These are phyloP conservation scores for Drosophila paramelanica DNA, from an alignment of 2,888 invertebrate genomes.

Conservation along the genomic window DNA sequence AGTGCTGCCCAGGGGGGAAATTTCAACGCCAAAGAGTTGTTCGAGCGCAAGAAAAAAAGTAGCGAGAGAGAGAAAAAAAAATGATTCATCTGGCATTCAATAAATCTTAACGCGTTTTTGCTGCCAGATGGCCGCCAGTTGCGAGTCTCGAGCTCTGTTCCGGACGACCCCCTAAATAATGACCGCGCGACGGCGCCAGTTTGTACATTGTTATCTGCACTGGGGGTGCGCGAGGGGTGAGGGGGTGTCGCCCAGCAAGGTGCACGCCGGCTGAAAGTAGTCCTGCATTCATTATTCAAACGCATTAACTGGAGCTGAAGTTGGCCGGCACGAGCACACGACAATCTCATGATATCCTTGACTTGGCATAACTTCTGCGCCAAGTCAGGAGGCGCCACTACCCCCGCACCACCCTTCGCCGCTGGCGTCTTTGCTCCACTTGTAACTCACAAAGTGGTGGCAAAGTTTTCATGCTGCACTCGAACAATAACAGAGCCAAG, in stretches of 20 bases:
- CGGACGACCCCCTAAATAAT: slow-evolving; percentile 68
- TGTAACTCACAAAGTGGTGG: slow-evolving; percentile 20
- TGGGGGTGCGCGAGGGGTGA: too few species aligned
- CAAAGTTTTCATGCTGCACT: slow-evolving; percentile 63
- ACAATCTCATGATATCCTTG: slow-evolving; percentile 75
- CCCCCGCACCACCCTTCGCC: background rate
- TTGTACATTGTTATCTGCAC: slow-evolving; percentile 77
- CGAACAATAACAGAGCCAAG: slow-evolving; percentile 77
- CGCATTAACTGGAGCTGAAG: slow-evolving; percentile 66
- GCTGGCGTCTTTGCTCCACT: slow-evolving; percentile 10
- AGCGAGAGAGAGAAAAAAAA: slow-evolving; percentile 26
- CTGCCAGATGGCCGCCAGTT: slow-evolving; percentile 54
- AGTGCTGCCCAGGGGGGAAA: background rate
- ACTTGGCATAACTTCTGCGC: slow-evolving; percentile 73
- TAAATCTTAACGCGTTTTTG: slow-evolving; percentile 69
- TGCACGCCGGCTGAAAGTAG: slow-evolving; percentile 34
- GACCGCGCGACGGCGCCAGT: slow-evolving; percentile 69
- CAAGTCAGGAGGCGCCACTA: slow-evolving; percentile 24
- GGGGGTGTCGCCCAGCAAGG: slow-evolving; percentile 39
- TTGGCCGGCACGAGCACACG: slow-evolving; percentile 46
- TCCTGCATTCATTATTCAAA: slow-evolving; percentile 74
- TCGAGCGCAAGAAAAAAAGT: background rate
- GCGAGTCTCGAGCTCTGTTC: slow-evolving; percentile 50
- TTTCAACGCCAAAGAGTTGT: slow-evolving; percentile 57
- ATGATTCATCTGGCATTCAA: slow-evolving; percentile 76